Evolutionary conservation across 1,140 invertebrate genomes (phyloP).

Genomic region (Musca domestica): DNA sequence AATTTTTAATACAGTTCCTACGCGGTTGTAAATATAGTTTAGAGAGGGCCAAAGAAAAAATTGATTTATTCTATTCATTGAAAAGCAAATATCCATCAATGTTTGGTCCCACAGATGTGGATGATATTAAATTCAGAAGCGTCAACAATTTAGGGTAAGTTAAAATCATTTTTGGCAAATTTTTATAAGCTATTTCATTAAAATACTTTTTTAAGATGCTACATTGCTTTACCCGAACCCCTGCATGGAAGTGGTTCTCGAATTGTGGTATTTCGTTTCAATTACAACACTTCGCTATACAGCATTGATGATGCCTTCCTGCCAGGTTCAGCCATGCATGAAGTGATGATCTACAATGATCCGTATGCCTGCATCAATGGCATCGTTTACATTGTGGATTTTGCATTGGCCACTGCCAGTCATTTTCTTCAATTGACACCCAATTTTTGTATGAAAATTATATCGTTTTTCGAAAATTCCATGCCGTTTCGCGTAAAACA

Average conservation of each 20-base stretch:
- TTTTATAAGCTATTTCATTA: too few species aligned
- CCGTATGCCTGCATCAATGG: conserved; percentile 38
- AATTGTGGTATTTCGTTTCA: conserved; percentile 45
- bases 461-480: conserved; percentile 55
- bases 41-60: too few species aligned
- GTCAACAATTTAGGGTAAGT: too few species aligned
- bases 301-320: conserved; percentile 33
- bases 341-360: conserved; percentile 36
- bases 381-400: conserved; percentile 45
- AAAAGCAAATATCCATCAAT: too few species aligned
- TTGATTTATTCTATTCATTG: too few species aligned
- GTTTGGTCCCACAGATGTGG: too few species aligned
- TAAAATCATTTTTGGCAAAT: too few species aligned
- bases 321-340: conserved; percentile 29
- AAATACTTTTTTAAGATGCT: conserved; percentile 23
- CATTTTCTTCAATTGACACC: conserved; percentile 56
- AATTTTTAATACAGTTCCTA: too few species aligned
- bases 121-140: conserved; percentile 25
- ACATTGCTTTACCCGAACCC: conserved; percentile 27
- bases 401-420: conserved; percentile 43
- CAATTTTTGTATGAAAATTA: conserved; percentile 54
- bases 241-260: conserved; percentile 45
- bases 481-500: conserved; percentile 55
- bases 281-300: conserved; percentile 31
- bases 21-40: too few species aligned